Evolutionary conservation across 2,888 invertebrate species (phyloP).

Genomic region (Chloroclystis v-ata): DNA sequence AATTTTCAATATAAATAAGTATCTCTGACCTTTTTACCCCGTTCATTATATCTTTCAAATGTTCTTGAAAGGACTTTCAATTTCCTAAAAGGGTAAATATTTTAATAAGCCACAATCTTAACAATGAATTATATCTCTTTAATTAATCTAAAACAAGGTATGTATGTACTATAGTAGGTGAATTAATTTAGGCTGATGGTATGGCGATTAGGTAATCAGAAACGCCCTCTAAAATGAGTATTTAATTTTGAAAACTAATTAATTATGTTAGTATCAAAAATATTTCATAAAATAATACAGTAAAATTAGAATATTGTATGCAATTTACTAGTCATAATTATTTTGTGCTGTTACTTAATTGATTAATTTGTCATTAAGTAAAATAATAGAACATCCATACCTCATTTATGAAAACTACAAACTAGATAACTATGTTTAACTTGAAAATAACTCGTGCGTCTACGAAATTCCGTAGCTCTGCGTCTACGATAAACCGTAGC

Average conservation of each 20-base stretch:
- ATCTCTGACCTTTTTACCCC: no score
- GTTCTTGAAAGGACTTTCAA: slow-evolving; percentile 10
- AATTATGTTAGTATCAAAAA: not conserved
- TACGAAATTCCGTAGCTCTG: slow-evolving; percentile 1
- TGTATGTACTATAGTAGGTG: slow-evolving; percentile 10
- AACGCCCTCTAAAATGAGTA: slow-evolving; percentile 10
- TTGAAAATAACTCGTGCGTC: not conserved
- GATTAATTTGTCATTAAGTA: no score
- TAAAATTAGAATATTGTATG: no score
- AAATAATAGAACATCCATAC: no score
- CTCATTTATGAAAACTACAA: no score
- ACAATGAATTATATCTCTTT: slow-evolving; percentile 26
- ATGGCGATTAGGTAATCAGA: slow-evolving; percentile 21
- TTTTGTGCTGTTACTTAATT: no score
- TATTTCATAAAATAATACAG: not conserved
- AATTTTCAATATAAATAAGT: no score
- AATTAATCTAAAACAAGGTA: slow-evolving; percentile 28
- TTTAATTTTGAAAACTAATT: not conserved
- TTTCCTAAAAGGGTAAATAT: slow-evolving; percentile 28
- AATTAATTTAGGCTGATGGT: slow-evolving; percentile 21
- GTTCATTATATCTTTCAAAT: no score
- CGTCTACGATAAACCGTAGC: slow-evolving; percentile 1
- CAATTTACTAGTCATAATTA: no score
- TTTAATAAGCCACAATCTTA: slow-evolving; percentile 23
- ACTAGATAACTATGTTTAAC: no score